These are phyloP conservation scores for Eulemur mongoz DNA, from an alignment of 2,797 vertebrate species.

Conservation along the genomic window DNA sequence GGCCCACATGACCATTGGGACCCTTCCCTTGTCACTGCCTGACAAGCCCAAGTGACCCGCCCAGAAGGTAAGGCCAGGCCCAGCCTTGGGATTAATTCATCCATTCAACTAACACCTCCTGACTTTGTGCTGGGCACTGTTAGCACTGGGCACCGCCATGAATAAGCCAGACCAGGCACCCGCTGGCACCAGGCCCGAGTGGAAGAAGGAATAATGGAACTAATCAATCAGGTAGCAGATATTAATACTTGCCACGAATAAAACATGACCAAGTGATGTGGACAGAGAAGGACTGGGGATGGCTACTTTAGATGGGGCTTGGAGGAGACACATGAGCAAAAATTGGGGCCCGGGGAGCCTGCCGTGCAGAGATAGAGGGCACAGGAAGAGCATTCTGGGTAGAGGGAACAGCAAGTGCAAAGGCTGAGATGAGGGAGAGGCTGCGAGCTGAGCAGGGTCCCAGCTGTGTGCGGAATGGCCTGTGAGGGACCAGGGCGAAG, in stretches of 20 bases:
- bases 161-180: neutral
- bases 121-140: too few species aligned
- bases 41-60: neutral
- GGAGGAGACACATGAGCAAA: accelerated
- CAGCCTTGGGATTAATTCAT: neutral
- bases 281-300: too few species aligned
- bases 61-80: neutral
- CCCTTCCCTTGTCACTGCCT: neutral
- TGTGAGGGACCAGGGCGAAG: too few species aligned
- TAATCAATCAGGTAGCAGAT: neutral
- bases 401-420: neutral
- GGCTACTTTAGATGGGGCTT: neutral
- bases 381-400: neutral
- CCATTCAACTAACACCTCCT: too few species aligned
- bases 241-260: neutral
- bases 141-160: neutral
- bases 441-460: neutral
- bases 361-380: accelerated
- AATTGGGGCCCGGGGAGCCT: too few species aligned
- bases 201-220: neutral
- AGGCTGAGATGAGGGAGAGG: neutral
- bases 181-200: accelerated
- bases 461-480: neutral
- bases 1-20: accelerated
- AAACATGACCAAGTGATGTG: neutral